Evolutionary conservation across 2,113 vertebrate genomes (phyloP).

Genomic region (Dendropsophus ebraccatus): DNA sequence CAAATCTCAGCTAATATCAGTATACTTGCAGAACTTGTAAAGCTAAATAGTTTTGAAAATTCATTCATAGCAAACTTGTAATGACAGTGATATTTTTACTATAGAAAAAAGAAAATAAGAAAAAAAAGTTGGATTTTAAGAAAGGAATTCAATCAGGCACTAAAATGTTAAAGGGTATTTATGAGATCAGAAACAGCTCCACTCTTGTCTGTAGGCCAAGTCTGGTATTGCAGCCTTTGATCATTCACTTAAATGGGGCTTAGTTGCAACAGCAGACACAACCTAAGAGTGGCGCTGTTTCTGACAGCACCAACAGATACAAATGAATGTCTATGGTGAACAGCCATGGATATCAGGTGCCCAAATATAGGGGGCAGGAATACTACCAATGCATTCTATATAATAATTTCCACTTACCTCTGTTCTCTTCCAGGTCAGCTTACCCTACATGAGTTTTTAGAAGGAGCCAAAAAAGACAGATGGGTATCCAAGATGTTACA

Average conservation of each 20-base stretch:
- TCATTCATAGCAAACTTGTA: too few relatives aligned
- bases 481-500: conserved; percentile 74
- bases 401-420: background rate
- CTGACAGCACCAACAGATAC: too few relatives aligned
- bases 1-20: background rate
- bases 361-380: too few relatives aligned
- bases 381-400: background rate
- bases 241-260: background rate
- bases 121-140: too few relatives aligned
- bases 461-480: conserved; percentile 72
- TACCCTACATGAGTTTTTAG: conserved; percentile 71
- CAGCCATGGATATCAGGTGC: too few relatives aligned
- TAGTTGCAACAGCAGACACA: too few relatives aligned
- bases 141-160: background rate
- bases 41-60: too few relatives aligned
- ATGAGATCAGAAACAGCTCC: background rate
- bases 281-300: too few relatives aligned
- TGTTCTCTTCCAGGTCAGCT: conserved; percentile 68
- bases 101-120: too few relatives aligned
- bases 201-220: background rate
- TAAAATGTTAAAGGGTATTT: background rate
- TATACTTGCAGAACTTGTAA: background rate
- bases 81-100: too few relatives aligned
- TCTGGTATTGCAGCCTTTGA: background rate
- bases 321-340: too few relatives aligned